These are phyloP conservation scores for Setophaga kirtlandii DNA, from an alignment of 2,113 vertebrate species.

Conservation along the genomic window DNA sequence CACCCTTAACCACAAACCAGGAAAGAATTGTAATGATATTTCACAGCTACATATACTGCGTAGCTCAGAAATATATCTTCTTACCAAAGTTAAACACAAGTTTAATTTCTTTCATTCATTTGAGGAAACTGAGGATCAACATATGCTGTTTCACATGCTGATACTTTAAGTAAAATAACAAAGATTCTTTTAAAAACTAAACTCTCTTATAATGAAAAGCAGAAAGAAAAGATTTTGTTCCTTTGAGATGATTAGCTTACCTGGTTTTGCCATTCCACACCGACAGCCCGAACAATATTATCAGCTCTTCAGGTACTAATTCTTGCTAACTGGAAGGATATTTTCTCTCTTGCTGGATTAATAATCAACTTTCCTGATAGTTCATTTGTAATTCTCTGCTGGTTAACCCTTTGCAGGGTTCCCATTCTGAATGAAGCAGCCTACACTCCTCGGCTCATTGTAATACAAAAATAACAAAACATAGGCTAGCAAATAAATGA, in stretches of 20 bases:
- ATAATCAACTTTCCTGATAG: constrained; percentile 95
- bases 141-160: neutral
- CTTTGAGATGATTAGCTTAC: constrained; percentile 75
- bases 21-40: constrained; percentile 43
- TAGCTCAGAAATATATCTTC: constrained; percentile 50
- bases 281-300: constrained; percentile 78
- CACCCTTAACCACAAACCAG: constrained; percentile 65
- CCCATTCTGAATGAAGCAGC: constrained; percentile 18
- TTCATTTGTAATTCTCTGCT: constrained; percentile 98
- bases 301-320: constrained; percentile 81
- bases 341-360: constrained; percentile 88
- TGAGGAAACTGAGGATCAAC: constrained; percentile 49
- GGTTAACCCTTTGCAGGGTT: constrained; percentile 89
- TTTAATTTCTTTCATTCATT: constrained; percentile 62
- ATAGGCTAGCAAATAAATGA: neutral
- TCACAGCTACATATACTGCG: constrained; percentile 51
- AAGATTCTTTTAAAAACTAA: constrained; percentile 17
- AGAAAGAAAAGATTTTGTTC: constrained; percentile 20
- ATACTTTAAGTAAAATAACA: constrained; percentile 1
- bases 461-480: neutral
- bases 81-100: constrained; percentile 30
- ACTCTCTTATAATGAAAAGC: neutral
- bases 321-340: constrained; percentile 83
- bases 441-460: neutral
- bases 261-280: constrained; percentile 81